These are phyloP conservation scores for Vultur gryphus DNA, from an alignment of 2,797 vertebrate species.

Conservation along the genomic window DNA sequence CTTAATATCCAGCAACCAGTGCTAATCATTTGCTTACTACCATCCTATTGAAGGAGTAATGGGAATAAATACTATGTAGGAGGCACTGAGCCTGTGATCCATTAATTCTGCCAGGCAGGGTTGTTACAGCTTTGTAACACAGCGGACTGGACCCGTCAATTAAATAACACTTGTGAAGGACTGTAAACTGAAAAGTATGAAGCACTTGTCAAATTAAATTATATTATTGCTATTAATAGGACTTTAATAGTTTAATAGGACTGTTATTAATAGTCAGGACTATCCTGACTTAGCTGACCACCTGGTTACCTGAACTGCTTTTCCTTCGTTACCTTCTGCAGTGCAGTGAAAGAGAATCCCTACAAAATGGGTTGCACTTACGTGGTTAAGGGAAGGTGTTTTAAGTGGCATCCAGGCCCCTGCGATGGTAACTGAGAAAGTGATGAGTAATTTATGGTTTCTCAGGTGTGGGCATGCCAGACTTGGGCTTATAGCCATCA, in stretches of 20 bases:
- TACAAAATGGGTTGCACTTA: background rate
- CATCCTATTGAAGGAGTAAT: background rate
- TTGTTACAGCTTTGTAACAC: background rate
- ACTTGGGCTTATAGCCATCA: background rate
- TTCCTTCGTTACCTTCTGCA: background rate
- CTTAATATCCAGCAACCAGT: background rate
- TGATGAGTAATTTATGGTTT: background rate
- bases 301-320: background rate
- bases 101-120: background rate
- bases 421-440: background rate
- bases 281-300: background rate
- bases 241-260: background rate
- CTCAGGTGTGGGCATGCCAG: background rate
- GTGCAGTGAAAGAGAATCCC: background rate
- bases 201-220: background rate
- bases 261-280: background rate
- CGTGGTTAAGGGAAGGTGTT: background rate
- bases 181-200: background rate
- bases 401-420: background rate
- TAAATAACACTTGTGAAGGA: background rate
- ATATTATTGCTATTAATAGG: background rate
- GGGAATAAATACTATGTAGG: background rate
- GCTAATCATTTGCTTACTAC: background rate
- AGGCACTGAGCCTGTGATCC: background rate
- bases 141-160: background rate